Percentiles rank a stretch among this genome's conserved stretches.
Conservation (phyloP, 2,888 invertebrate species). For the Andrena bucephala region DNA sequence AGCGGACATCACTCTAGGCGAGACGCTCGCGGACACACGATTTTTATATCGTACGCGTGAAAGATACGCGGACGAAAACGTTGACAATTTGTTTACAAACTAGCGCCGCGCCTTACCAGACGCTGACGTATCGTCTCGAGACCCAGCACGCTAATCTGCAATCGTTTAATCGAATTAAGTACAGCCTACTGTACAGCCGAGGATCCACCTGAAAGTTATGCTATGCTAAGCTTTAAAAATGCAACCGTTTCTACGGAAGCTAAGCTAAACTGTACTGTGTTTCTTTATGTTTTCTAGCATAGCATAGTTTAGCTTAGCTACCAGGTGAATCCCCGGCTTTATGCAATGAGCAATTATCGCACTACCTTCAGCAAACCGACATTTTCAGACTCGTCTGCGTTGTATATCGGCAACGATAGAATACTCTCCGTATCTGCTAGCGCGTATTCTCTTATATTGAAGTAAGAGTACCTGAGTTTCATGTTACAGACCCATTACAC, state of each 20-base stretch:
- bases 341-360: no score
- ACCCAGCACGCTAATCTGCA: slow-evolving; percentile 73
- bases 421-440: slow-evolving; percentile 60
- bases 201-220: no score
- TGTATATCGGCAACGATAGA: slow-evolving; percentile 70
- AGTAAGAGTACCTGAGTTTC: slow-evolving; percentile 73
- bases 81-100: background rate
- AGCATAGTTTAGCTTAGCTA: no score
- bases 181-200: background rate
- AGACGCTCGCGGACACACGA: background rate
- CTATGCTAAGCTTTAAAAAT: no score
- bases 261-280: no score
- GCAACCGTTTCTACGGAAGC: no score
- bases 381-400: slow-evolving; percentile 59
- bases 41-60: background rate
- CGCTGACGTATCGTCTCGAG: slow-evolving; percentile 69
- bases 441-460: slow-evolving; percentile 77
- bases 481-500: background rate
- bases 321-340: no score
- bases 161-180: slow-evolving; percentile 19
- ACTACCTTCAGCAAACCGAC: slow-evolving; percentile 78
- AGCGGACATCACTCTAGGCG: background rate
- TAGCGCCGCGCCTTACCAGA: slow-evolving; percentile 25
- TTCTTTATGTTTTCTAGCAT: no score
- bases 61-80: background rate